Evolutionary conservation across 2,888 invertebrate genomes (phyloP), one percentile per base, ranked within the genome.

Genomic region (Amphipoea oculea): DNA sequence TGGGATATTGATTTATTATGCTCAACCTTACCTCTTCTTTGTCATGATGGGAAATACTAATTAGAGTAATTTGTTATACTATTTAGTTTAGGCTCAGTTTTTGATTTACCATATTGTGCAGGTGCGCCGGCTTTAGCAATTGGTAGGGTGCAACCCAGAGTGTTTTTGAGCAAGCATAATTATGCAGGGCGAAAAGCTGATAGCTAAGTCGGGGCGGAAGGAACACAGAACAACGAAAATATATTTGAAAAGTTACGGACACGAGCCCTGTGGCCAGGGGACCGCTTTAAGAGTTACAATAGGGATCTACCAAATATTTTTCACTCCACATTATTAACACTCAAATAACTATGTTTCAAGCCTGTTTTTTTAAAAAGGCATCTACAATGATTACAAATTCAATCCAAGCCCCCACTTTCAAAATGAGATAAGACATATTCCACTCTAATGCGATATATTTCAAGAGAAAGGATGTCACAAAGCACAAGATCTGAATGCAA

Each of bases 381-480:
- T 29, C 3, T 36, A 54, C 42, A 57, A 40, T 5, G 23, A 60
- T 60, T 29, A 48, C 11, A n/a, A 69, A 75, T 63, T 74, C 62
- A 62, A 74, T 48, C n/a, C 29, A 73, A 73, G 69, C 23, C 57
- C 69, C 68, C 17, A 51, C 63, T 85, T 85, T 72, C 75, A 79
- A 79, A 77, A 66, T 77, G 45, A 73, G 63, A 76, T 77, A 63
- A 79, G 68, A 62, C 54, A 69, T 76, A 79, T 78, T 80, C 72
- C 4, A 71, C 72, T 79, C 68, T 67, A 82, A 76, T 68, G 78
- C 71, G 76, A 82, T 88, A 85, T 71, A 82, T 82, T 76, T 77
- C 71, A 83, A 88, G 89, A 87, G 89, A 88, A 88, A 88, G 88
- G 84, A 88, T 88, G 89, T 84, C 89, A 84, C 79, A 66, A 76